A percentile compares a stretch with the other conserved stretches of the same genome.
Evolutionary conservation across 2,888 invertebrate species (phyloP).

Genomic region (Clepsis dumicolana): DNA sequence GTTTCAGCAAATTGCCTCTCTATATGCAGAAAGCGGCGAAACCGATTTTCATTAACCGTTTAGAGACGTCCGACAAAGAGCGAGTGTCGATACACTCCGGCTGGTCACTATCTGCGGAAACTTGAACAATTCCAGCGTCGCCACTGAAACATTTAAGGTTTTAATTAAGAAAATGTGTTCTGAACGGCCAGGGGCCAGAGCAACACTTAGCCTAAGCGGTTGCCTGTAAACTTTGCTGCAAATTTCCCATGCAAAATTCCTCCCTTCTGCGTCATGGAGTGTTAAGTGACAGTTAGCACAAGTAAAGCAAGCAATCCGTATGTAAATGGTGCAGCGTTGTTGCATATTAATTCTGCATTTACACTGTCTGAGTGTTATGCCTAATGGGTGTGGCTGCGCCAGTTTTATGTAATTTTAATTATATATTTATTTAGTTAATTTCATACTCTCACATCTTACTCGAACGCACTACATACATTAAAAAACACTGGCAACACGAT

Average conservation of each 20-base stretch:
- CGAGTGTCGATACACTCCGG: constrained; percentile 53
- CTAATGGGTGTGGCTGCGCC: too few species aligned
- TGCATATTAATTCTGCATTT: constrained; percentile 68
- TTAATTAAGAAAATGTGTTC: constrained; percentile 71
- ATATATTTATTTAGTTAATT: too few species aligned
- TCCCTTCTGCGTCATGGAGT: constrained; percentile 52
- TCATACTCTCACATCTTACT: too few species aligned
- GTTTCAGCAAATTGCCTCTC: constrained; percentile 78
- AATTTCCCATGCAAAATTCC: constrained; percentile 72
- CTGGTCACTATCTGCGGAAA: constrained; percentile 39
- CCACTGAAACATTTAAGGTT: constrained; percentile 65
- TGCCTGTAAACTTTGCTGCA: constrained; percentile 73
- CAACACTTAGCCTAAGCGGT: constrained; percentile 68
- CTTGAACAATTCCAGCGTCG: constrained; percentile 47
- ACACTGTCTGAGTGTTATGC: constrained; percentile 57
- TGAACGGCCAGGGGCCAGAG: constrained; percentile 55
- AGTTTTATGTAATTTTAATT: too few species aligned
- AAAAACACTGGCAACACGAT: too few species aligned
- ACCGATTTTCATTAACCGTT: constrained; percentile 79
- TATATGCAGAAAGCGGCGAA: constrained; percentile 78
- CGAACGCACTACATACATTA: too few species aligned
- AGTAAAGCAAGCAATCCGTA: constrained; percentile 64
- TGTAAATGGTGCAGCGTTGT: constrained; percentile 54
- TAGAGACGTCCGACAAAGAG: constrained; percentile 62
- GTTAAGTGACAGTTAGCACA: constrained; percentile 53